Evolutionary conservation across 2,113 vertebrate species (phyloP).

Genomic region (Apus apus): DNA sequence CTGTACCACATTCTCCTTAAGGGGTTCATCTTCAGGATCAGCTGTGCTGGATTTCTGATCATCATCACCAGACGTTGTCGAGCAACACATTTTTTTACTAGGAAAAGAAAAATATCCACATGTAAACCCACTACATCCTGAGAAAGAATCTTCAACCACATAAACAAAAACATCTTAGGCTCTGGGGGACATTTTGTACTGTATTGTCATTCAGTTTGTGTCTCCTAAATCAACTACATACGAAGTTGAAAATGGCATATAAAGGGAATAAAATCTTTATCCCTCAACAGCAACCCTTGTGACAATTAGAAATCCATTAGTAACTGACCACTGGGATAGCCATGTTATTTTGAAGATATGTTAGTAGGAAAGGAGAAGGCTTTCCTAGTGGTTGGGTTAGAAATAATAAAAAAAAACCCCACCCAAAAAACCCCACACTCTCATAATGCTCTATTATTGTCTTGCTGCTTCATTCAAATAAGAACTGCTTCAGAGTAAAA

Average conservation of each 20-base stretch:
- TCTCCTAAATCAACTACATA: not conserved
- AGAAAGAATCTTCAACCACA: not conserved
- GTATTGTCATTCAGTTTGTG: not conserved
- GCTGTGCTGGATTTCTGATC: not conserved
- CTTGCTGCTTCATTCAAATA: not conserved
- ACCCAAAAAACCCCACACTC: too few relatives aligned
- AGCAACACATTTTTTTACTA: rapidly evolving
- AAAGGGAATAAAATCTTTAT: not conserved
- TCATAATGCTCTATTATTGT: not conserved
- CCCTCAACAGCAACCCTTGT: not conserved
- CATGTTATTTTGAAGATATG: not conserved
- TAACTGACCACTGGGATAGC: not conserved
- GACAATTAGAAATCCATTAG: not conserved
- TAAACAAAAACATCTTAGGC: not conserved
- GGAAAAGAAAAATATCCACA: not conserved
- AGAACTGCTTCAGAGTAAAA: not conserved
- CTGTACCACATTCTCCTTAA: not conserved
- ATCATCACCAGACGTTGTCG: not conserved
- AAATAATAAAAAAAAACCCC: not conserved
- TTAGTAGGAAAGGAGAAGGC: not conserved
- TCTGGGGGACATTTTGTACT: not conserved
- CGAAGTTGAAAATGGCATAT: not conserved
- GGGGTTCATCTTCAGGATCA: not conserved
- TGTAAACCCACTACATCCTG: not conserved
- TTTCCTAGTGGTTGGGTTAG: not conserved